phyloP scores from a whole-genome alignment of 1,140 invertebrate genomes.

The Rhizoglyphus robini region DNA sequence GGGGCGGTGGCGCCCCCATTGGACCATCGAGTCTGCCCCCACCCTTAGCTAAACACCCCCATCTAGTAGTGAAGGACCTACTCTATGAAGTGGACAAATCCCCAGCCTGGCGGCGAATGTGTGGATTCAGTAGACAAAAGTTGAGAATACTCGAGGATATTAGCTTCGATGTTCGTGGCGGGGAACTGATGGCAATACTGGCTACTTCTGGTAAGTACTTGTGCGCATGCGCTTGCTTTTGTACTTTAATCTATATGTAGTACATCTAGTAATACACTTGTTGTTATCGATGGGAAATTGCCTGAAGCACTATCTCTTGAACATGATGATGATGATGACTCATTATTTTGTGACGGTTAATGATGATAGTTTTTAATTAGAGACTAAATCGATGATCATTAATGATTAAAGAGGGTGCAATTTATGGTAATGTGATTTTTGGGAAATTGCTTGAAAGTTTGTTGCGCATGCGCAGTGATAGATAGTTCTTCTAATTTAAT shows the following conservation, averaged over 20 bases:
- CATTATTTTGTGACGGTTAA: too few species aligned
- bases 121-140: conserved; percentile 30
- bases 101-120: conserved; percentile 28
- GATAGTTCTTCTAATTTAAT: too few species aligned
- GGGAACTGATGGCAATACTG: conserved; percentile 76
- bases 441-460: too few species aligned
- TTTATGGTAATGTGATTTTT: too few species aligned
- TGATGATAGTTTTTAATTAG: too few species aligned
- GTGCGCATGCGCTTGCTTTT: neutral
- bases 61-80: conserved; percentile 47
- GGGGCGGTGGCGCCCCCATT: neutral
- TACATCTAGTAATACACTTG: too few species aligned
- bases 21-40: neutral
- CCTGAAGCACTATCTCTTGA: too few species aligned
- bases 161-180: conserved; percentile 67
- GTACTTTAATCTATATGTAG: neutral
- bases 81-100: conserved; percentile 37
- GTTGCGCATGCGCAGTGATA: too few species aligned
- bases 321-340: too few species aligned
- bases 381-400: too few species aligned
- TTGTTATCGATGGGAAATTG: too few species aligned
- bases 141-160: conserved; percentile 49
- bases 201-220: conserved; percentile 47
- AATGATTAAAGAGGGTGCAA: too few species aligned
- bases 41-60: conserved; percentile 38